These are phyloP conservation scores for Petromus typicus DNA, from an alignment of 2,113 vertebrate genomes.

Conservation along the genomic window DNA sequence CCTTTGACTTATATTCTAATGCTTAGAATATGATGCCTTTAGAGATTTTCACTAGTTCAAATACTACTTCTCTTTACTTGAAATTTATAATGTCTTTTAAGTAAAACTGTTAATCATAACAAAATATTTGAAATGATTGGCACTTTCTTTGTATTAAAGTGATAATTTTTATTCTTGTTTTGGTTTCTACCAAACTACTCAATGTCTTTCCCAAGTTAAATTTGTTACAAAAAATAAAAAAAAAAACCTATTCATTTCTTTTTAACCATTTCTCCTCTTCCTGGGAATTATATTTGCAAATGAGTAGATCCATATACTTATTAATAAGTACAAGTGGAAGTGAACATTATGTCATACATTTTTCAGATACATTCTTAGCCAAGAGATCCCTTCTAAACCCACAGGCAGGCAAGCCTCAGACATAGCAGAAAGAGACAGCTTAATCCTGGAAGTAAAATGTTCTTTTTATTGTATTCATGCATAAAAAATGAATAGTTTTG, in stretches of 20 bases:
- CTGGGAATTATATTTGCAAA: slow-evolving; percentile 1
- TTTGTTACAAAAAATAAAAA: slow-evolving; percentile 46
- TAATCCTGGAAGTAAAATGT: background rate
- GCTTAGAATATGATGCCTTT: background rate
- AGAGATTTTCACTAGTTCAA: slow-evolving; percentile 53
- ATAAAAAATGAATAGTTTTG: slow-evolving; percentile 30
- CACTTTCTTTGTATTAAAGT: slow-evolving; percentile 51
- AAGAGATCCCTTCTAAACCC: background rate
- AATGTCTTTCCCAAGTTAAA: slow-evolving; percentile 21
- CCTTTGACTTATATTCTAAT: slow-evolving; percentile 35
- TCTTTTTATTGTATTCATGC: background rate
- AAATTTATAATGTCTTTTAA: slow-evolving; percentile 58
- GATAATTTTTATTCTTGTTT: slow-evolving; percentile 24
- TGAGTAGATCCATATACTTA: slow-evolving; percentile 29
- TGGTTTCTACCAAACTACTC: slow-evolving; percentile 36
- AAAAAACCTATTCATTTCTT: slow-evolving; percentile 11
- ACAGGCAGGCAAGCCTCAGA: background rate
- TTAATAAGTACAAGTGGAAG: background rate
- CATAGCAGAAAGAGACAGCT: background rate
- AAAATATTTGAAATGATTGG: slow-evolving; percentile 29
- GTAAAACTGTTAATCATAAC: slow-evolving; percentile 29
- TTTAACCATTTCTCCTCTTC: background rate
- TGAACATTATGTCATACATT: background rate
- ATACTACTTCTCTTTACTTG: slow-evolving; percentile 42
- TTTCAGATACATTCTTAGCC: no score